Percentiles rank a stretch among this genome's conserved stretches.
phyloP scores from a whole-genome alignment of 2,888 invertebrate genomes.

The Drosophila bunnanda region DNA sequence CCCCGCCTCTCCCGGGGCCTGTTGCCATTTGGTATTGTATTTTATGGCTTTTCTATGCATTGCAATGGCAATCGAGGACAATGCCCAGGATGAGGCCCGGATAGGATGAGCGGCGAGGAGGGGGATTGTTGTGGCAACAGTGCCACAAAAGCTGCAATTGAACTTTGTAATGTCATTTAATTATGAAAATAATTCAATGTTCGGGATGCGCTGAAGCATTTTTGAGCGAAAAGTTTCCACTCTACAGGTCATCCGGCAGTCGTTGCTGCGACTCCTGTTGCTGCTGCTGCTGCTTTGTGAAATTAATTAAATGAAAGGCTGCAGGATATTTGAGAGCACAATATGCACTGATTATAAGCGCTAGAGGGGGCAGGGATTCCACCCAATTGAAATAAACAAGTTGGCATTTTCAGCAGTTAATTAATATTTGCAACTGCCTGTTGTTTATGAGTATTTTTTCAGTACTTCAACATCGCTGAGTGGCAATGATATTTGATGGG shows the following conservation, averaged over 20 bases:
- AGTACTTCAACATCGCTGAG: slow-evolving; percentile 25
- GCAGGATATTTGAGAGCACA: slow-evolving; percentile 65
- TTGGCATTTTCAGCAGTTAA: slow-evolving; percentile 64
- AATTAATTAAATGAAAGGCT: slow-evolving; percentile 70
- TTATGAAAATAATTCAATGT: slow-evolving; percentile 64
- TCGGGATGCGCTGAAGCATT: slow-evolving; percentile 4
- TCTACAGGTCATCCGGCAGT: slow-evolving; percentile 28
- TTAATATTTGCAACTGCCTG: slow-evolving; percentile 54
- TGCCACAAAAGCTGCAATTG: slow-evolving; percentile 21
- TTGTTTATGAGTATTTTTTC: slow-evolving; percentile 30
- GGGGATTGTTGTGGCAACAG: neutral
- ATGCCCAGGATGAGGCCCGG: slow-evolving; percentile 14
- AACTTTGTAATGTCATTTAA: slow-evolving; percentile 66
- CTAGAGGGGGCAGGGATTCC: neutral
- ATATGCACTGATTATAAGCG: slow-evolving; percentile 66
- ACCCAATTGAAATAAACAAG: slow-evolving; percentile 50
- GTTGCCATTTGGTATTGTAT: slow-evolving; percentile 52
- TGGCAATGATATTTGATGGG: slow-evolving; percentile 12
- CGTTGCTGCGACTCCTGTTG: slow-evolving; percentile 19
- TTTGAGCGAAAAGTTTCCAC: slow-evolving; percentile 1
- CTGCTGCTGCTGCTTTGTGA: slow-evolving; percentile 38
- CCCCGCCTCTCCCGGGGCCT: slow-evolving; percentile 25
- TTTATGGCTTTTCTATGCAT: slow-evolving; percentile 68
- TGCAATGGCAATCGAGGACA: slow-evolving; percentile 56
- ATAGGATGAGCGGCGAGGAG: neutral